Evolutionary conservation across 2,888 invertebrate genomes (phyloP).

Genomic region (Homarus gammarus): DNA sequence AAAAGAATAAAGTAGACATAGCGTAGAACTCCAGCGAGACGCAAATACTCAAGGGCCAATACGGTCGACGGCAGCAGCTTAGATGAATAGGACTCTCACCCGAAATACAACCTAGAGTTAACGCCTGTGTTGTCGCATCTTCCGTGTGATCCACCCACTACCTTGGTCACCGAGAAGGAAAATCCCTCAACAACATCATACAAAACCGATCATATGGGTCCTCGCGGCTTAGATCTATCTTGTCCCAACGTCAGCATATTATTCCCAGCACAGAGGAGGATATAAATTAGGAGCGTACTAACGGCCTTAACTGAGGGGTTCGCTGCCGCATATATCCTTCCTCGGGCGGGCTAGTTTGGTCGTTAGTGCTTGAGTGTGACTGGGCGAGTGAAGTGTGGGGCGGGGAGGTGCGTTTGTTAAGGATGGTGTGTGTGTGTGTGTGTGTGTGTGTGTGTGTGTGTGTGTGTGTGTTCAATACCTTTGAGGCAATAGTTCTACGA

Average conservation of each 20-base stretch:
- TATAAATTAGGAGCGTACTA: conserved; percentile 24
- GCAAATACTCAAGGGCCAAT: neutral
- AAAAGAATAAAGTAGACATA: neutral
- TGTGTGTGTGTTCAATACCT: conserved; percentile 14
- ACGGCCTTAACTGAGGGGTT: neutral
- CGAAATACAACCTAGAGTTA: neutral
- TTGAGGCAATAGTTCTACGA: no score
- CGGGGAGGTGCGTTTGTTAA: neutral
- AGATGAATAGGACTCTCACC: conserved; percentile 14
- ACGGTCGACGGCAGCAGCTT: neutral
- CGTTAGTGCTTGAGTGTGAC: neutral
- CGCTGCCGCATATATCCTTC: neutral
- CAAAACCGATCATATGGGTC: neutral
- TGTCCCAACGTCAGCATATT: conserved; percentile 2
- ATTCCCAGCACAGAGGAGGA: conserved; percentile 5
- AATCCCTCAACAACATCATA: neutral
- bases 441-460: conserved; percentile 16
- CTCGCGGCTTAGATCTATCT: neutral
- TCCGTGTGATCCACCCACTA: neutral
- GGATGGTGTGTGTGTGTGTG: neutral
- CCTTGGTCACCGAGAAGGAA: neutral
- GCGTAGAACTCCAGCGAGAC: neutral
- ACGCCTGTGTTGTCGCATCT: neutral
- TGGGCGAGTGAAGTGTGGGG: neutral
- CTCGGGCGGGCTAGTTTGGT: conserved; percentile 7